Base-by-base conservation (phyloP, 2,797 vertebrate species). In the Cossypha niveicapilla region DNA sequence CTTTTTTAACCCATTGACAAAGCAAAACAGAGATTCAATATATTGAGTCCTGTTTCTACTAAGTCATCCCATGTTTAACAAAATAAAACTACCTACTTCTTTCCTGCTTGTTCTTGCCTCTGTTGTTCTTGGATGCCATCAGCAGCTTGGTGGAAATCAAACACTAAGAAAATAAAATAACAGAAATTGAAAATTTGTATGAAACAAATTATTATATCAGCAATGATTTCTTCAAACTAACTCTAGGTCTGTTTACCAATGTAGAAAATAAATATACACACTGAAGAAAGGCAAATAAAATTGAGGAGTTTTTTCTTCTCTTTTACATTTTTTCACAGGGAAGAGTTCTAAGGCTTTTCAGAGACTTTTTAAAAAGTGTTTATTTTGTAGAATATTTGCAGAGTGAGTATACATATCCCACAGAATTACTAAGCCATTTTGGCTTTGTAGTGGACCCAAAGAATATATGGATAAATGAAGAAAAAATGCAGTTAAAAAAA, bases 101-200 rank as follows among this genome's bases (percentile, higher is more conserved):
- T 99, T 97, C 99, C 99, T 62, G 98, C 99, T 98, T 99, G 99
- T 92, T 99, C 98, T 98, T 99, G 98, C 88, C 99, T 98, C 97
- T 99, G 98, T 92, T 99, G 99, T 96, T 99, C 99, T 96, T 99
- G 99, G 97, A 99, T 98, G 81, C 99, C 98, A 97, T 99, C 99
- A 90, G 99, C 99, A 25, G 99, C 99, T 98, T 99, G 99, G 97
- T 99, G 99, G 96, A 99, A 99, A 98, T 99, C 99, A 98, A 99
- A 99, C 88, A 99, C 99, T 99, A 98, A 56, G 79, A 75, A 95
- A 95, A 95, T 80, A 45, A 88, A 66, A 58, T 50, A 93, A 75
- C 34, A 34, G 34, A 34, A 34, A 34, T 34, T 34, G 34, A 34
- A 34, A 34, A 34, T 34, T 34, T 34, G 34, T 34, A 34, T 34